phyloP scores from a whole-genome alignment of 2,797 vertebrate genomes.

The Bradypodion ventrale region DNA sequence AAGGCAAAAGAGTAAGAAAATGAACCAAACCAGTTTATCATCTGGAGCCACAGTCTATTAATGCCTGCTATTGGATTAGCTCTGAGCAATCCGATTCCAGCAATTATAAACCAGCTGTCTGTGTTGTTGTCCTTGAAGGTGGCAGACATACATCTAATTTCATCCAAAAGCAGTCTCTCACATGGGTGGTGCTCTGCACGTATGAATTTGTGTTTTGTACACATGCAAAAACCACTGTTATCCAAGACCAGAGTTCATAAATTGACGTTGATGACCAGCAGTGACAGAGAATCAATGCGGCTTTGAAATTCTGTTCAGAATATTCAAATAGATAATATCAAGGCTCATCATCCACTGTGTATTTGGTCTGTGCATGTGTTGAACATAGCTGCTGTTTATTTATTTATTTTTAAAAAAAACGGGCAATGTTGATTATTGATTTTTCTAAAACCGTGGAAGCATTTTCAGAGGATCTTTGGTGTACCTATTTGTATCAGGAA shows the following conservation, averaged over 20 bases:
- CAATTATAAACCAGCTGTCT: conserved; percentile 47
- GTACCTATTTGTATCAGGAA: conserved; percentile 22
- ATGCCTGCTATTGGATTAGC: conserved; percentile 54
- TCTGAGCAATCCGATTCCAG: conserved; percentile 45
- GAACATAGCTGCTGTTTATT: conserved; percentile 38
- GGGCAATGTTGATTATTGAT: conserved; percentile 31
- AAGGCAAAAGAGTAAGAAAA: conserved; percentile 20
- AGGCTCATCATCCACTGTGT: conserved; percentile 55
- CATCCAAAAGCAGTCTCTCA: conserved; percentile 51
- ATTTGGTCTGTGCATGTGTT: conserved; percentile 37
- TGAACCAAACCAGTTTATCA: conserved; percentile 40
- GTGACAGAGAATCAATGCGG: conserved; percentile 37
- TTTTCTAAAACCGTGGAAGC: conserved; percentile 18
- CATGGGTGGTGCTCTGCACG: conserved; percentile 42
- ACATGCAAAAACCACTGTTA: conserved; percentile 48
- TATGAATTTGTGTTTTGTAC: conserved; percentile 50
- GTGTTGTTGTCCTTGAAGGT: conserved; percentile 44
- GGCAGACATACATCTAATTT: conserved; percentile 34
- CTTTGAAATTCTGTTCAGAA: conserved; percentile 6
- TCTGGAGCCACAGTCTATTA: conserved; percentile 49
- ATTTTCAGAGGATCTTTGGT: conserved; percentile 12
- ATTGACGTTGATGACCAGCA: conserved; percentile 63
- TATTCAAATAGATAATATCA: conserved; percentile 57
- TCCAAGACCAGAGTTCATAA: conserved; percentile 54
- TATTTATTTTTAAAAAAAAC: conserved; percentile 32